phyloP scores from a whole-genome alignment of 2,888 invertebrate species.

The Eudasyphora cyanicolor region DNA sequence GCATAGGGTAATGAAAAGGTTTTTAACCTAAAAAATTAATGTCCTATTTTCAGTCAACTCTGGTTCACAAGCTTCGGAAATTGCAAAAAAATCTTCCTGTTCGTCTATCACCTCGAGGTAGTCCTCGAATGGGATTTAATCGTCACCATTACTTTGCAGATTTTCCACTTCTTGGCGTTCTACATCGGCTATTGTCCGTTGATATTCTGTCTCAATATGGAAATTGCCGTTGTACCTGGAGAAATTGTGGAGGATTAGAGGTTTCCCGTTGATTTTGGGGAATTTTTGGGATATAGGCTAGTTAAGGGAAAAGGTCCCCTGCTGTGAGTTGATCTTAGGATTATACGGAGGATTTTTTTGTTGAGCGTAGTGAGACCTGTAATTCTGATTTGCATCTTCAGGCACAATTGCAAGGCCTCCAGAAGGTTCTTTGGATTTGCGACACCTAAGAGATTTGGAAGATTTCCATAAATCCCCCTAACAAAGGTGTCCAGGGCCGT shows the following conservation, averaged over 20 bases:
- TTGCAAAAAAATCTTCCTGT: neutral
- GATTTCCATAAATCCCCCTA: constrained; percentile 25
- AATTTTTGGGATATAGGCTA: constrained; percentile 15
- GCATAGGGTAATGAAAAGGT: constrained; percentile 29
- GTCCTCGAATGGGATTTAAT: neutral
- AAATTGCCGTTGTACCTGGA: constrained; percentile 26
- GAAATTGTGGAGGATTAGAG: neutral
- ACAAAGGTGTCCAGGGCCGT: constrained; percentile 31
- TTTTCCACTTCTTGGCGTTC: neutral
- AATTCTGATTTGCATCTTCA: constrained; percentile 30
- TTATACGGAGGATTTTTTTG: constrained; percentile 3
- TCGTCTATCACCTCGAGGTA: neutral
- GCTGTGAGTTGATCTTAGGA: neutral
- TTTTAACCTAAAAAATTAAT: constrained; percentile 42
- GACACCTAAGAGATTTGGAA: constrained; percentile 24
- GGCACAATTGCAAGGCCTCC: constrained; percentile 27
- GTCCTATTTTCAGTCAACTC: constrained; percentile 4
- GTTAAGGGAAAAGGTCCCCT: constrained; percentile 16
- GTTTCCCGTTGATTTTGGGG: neutral
- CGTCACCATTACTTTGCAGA: neutral
- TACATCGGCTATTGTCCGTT: neutral
- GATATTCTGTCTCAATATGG: neutral
- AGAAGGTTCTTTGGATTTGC: constrained; percentile 1
- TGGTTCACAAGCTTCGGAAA: neutral
- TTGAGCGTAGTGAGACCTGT: constrained; percentile 1